Evolutionary conservation across 2,888 invertebrate species (phyloP).

Genomic region (Nomada flava): DNA sequence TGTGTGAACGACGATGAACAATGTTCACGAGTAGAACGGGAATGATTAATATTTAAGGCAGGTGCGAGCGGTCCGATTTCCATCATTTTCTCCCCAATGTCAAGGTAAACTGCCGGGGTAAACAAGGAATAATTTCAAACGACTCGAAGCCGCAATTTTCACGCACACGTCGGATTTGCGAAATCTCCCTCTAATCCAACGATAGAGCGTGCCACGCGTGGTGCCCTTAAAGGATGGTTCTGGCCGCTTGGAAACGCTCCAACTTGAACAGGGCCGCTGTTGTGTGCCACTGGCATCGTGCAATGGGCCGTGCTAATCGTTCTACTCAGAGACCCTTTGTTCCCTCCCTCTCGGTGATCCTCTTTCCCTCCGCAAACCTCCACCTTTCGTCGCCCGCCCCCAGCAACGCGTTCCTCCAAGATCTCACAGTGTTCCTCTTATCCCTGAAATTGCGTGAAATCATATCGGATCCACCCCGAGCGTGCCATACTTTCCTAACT

Average conservation of each 20-base stretch:
- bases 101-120: too few species aligned
- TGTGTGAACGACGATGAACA: too few species aligned
- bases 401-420: slow-evolving; percentile 41
- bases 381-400: slow-evolving; percentile 51
- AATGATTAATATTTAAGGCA: too few species aligned
- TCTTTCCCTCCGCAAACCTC: slow-evolving; percentile 46
- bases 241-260: slow-evolving; percentile 79
- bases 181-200: not conserved
- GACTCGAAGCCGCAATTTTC: not conserved
- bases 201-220: not conserved
- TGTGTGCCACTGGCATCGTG: slow-evolving; percentile 77
- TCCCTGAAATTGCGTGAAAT: slow-evolving; percentile 77
- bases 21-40: too few species aligned
- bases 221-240: slow-evolving; percentile 64
- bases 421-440: slow-evolving; percentile 65
- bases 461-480: slow-evolving; percentile 72
- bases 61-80: too few species aligned
- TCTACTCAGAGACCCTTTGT: slow-evolving; percentile 77
- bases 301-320: slow-evolving; percentile 83
- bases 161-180: not conserved
- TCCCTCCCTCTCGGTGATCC: slow-evolving; percentile 45
- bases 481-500: slow-evolving; percentile 69
- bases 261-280: slow-evolving; percentile 81
- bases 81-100: too few species aligned
- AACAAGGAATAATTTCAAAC: too few species aligned